Evolutionary conservation across 2,888 invertebrate genomes (phyloP), one percentile per base, ranked within the genome.

Genomic region (Boloria euphrosyne): DNA sequence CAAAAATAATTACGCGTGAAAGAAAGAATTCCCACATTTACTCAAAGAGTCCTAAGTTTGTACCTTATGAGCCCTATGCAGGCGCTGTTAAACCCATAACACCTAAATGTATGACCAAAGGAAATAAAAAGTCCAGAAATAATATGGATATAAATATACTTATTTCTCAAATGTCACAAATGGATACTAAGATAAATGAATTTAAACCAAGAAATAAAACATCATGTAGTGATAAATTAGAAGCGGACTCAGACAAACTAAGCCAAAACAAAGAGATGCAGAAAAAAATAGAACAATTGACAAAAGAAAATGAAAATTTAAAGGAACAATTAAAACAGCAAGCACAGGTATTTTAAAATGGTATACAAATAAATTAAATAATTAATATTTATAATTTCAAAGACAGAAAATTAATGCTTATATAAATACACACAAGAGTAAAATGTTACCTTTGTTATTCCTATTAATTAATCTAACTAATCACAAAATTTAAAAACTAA

Each of bases 61-160:
- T 98, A 46, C 97, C 97, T 0, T 97, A 96, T 75, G 97, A 98
- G 79, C 97, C 97, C 0, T 97, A 97, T 79, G 95, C 97, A 78
- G 97, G 95, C 16, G 97, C 97, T 59, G 95, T 97, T 0, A 96
- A 95, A 79, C 96, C 96, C 7, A 96, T 97, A 70, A 90, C 95
- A 18, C 93, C 95, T 0, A 85, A 85, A 70, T 82, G 91, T 69
- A 85, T 86, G 60, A 78, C 80, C 18, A 89, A 86, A 78, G 80
- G 82, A n/a, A 74, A 77, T n/a, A 88, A 87, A 72, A 88, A 85
- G 72, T 91, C 89, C 0, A 89, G 76, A 75, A 95, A 94, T 72
- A 95, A 95, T 76, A 91, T 95, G 79, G 95, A 95, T 74, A 93
- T 95, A 51, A 94, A 93, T 65, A 93, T 94, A 31, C 89, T 96